Conservation (phyloP, 2,888 invertebrate species). For the Syrista parreyssii region DNA sequence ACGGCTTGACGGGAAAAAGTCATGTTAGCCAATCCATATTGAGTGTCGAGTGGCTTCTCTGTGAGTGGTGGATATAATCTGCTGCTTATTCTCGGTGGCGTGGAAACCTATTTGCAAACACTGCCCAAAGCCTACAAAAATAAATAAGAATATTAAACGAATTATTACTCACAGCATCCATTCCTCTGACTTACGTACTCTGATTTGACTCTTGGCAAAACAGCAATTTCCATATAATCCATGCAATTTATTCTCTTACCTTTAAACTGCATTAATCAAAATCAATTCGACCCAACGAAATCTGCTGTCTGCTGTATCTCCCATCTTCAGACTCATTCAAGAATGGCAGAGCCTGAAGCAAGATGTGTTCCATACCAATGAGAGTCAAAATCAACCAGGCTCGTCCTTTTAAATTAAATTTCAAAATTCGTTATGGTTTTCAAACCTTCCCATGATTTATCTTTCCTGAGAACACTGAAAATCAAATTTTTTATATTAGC, state of each 20-base stretch:
- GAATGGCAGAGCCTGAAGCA: slow-evolving; percentile 47
- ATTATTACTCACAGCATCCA: background rate
- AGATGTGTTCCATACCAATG: slow-evolving; percentile 54
- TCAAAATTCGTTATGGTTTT: background rate
- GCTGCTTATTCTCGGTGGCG: background rate
- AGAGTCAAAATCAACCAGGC: slow-evolving; percentile 19
- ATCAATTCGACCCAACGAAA: background rate
- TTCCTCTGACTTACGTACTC: background rate
- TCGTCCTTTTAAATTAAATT: background rate
- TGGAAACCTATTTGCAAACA: background rate
- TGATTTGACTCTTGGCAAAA: background rate
- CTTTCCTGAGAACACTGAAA: background rate
- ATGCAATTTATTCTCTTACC: too few relatives aligned
- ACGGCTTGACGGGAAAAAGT: background rate
- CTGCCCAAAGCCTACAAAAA: background rate
- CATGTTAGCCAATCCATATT: background rate
- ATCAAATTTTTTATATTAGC: background rate
- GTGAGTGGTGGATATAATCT: background rate
- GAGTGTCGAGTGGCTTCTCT: background rate
- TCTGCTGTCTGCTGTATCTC: background rate
- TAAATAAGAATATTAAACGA: background rate
- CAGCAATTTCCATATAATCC: too few relatives aligned
- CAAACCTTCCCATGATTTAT: background rate
- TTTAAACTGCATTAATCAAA: background rate
- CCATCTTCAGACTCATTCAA: slow-evolving; percentile 41